A percentile compares a stretch with the other conserved stretches of the same genome.
Conservation (phyloP, 1,140 invertebrate genomes). For the Scaptomyza graminum region DNA sequence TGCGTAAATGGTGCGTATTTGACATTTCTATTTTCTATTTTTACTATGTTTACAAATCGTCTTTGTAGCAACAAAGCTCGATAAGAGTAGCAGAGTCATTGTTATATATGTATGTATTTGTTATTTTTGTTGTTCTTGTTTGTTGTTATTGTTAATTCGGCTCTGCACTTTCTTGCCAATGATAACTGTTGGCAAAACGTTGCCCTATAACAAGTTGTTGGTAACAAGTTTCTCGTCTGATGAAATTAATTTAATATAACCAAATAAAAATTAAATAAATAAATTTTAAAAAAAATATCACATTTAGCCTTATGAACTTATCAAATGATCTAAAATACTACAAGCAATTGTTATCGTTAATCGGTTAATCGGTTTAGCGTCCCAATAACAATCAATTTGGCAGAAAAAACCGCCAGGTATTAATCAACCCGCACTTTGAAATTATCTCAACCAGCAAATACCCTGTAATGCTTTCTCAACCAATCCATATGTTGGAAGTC, state of each 20-base stretch:
- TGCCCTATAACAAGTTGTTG: background rate
- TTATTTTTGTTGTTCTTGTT: background rate
- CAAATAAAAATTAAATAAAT: no score
- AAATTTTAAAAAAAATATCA: no score
- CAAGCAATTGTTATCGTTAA: no score
- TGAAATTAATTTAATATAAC: background rate
- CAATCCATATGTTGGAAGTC: no score
- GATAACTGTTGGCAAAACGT: background rate
- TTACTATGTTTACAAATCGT: no score
- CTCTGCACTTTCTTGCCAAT: constrained; percentile 5
- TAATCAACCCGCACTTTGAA: constrained; percentile 12
- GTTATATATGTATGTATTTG: background rate
- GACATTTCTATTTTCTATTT: no score
- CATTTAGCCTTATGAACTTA: no score
- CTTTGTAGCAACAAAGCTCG: no score
- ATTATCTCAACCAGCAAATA: background rate
- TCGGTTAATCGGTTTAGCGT: no score
- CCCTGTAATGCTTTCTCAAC: background rate
- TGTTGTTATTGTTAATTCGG: constrained; percentile 4
- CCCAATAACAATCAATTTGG: constrained; percentile 15
- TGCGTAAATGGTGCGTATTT: constrained; percentile 71
- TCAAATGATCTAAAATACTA: no score
- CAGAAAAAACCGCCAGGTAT: constrained; percentile 5
- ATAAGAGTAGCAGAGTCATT: background rate
- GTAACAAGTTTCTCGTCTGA: background rate